Conservation (phyloP, 2,888 invertebrate genomes). For the Odontothrips loti region DNA sequence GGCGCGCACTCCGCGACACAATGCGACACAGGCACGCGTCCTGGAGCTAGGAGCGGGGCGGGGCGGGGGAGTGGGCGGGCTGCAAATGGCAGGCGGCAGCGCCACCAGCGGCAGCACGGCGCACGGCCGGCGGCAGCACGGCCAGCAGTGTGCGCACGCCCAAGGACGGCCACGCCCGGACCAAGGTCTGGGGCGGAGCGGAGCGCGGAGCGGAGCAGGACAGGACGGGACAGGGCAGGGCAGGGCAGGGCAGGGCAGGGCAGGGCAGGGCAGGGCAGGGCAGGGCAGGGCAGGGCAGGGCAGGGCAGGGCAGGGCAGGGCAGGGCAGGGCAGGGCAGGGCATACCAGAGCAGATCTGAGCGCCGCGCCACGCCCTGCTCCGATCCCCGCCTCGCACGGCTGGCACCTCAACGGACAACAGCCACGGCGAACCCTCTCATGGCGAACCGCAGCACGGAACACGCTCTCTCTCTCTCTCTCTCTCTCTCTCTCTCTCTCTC, state of each 20-base stretch:
- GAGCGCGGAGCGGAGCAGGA: neutral
- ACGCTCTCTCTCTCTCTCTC: too few species aligned
- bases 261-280: neutral
- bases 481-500: too few species aligned
- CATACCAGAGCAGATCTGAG: slow-evolving; percentile 19
- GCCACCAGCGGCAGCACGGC: neutral
- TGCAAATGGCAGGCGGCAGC: neutral
- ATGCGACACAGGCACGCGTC: too few species aligned
- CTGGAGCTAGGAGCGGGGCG: neutral
- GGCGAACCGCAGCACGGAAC: too few species aligned
- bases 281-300: neutral
- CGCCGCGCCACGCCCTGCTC: neutral
- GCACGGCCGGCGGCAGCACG: neutral
- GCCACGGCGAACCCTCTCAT: too few species aligned
- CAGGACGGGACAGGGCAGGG: slow-evolving; percentile 7
- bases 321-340: neutral
- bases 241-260: neutral
- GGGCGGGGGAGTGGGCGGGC: neutral
- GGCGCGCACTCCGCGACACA: too few species aligned
- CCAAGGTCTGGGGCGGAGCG: slow-evolving; percentile 19
- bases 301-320: neutral
- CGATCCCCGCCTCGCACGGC: neutral
- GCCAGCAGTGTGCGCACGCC: neutral
- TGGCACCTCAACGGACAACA: neutral
- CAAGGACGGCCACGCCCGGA: slow-evolving; percentile 23